Percentiles rank a stretch among this genome's conserved stretches.
phyloP scores from a whole-genome alignment of 2,888 invertebrate genomes.

The Dorcus hopei region DNA sequence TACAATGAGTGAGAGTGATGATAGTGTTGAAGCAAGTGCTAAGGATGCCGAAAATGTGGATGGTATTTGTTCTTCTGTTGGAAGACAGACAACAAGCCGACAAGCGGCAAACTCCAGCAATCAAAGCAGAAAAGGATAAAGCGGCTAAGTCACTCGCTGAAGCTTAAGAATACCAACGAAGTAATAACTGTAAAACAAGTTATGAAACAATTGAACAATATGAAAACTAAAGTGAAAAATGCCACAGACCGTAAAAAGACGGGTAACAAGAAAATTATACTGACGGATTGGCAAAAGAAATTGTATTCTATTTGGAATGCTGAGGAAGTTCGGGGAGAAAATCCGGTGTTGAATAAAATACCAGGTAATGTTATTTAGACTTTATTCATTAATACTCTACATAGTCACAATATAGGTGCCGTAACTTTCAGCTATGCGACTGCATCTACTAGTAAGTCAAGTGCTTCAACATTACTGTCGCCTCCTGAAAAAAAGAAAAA shows the following conservation, averaged over 20 bases:
- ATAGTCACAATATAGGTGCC: slow-evolving; percentile 3
- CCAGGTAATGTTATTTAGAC: slow-evolving; percentile 2
- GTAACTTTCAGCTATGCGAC: slow-evolving; percentile 1
- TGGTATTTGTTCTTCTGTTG: background rate
- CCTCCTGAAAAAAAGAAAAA: no score
- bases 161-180: background rate
- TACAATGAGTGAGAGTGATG: no score
- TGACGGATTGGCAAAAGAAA: slow-evolving; percentile 9
- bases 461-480: no score
- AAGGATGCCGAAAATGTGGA: background rate
- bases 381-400: background rate
- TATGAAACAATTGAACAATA: slow-evolving; percentile 5
- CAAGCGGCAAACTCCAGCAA: background rate
- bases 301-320: slow-evolving; percentile 9
- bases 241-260: slow-evolving; percentile 6
- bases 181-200: background rate
- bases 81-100: no score
- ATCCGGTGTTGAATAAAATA: background rate
- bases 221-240: slow-evolving; percentile 6
- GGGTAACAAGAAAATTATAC: slow-evolving; percentile 8
- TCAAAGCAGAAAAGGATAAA: background rate
- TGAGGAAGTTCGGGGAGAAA: no score
- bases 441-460: no score
- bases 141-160: slow-evolving; percentile 2
- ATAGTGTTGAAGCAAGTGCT: no score